Percentiles rank a stretch among this genome's conserved stretches.
Conservation (phyloP, 2,113 vertebrate genomes). For the Gallinago media region DNA sequence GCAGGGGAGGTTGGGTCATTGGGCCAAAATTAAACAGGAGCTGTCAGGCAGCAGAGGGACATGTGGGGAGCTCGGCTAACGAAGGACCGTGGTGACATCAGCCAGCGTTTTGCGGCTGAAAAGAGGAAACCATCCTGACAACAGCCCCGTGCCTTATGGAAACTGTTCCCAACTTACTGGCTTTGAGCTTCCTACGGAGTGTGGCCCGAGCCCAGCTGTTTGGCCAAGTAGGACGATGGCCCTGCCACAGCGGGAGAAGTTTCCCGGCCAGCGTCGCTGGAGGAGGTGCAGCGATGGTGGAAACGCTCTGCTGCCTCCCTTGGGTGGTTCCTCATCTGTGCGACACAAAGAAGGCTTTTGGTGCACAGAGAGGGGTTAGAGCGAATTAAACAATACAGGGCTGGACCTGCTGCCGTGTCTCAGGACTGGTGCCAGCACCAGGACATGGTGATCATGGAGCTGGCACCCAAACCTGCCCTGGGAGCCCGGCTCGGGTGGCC, state of each 20-base stretch:
- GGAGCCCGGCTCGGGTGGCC: not conserved
- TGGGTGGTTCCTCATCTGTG: not conserved
- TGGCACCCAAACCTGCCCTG: not conserved
- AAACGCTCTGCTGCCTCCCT: not conserved
- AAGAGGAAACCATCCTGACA: fast-evolving
- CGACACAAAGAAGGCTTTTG: not conserved
- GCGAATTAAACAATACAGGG: not conserved
- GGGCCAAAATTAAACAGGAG: not conserved
- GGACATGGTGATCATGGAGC: too few relatives aligned
- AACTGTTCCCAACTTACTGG: not conserved
- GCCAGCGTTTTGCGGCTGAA: not conserved
- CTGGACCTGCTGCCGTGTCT: fast-evolving
- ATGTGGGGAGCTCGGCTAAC: not conserved
- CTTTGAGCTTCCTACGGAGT: not conserved
- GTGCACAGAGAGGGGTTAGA: not conserved
- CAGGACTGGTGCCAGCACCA: fast-evolving
- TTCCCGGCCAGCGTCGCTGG: fast-evolving
- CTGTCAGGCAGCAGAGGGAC: not conserved
- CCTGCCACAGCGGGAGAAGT: not conserved
- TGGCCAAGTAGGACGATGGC: not conserved
- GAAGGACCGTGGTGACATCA: not conserved
- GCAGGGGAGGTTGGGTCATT: not conserved
- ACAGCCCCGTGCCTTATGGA: fast-evolving
- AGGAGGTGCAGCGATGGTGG: not conserved
- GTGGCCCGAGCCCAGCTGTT: not conserved